Base-by-base conservation (phyloP, 2,113 vertebrate species). In the Manacus vitellinus region DNA sequence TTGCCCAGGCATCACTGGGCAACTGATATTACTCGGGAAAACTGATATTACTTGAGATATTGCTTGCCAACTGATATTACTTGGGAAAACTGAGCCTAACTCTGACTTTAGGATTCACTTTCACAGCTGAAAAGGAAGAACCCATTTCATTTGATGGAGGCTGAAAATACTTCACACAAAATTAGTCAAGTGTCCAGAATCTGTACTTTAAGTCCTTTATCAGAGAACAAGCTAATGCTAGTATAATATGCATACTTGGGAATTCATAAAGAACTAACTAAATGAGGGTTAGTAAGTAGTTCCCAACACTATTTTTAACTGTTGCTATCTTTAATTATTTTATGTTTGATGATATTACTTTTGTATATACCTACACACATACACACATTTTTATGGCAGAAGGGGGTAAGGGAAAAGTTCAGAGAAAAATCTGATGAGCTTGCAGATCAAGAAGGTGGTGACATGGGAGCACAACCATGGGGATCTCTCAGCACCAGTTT, bases 401-500 rank as follows among this genome's bases (percentile, higher is more conserved):
- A 75, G 6, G 0, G 7, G 11, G 2, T 62, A 56, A 61, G 17
- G 15, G 20, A 61, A 68, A 14, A 49, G 1, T 66, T 77, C 59
- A 41, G 13, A 82, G n/a, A 59, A 16, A 47, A 86, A 87, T 31
- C 11, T 35, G 24, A 12, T 62, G 24, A 77, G 9, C 15, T 66
- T 73, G 52, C 56, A 65, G 21, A 14, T 72, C 1, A 2, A 56
- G 31, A 28, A 3, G 10, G 23, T 3, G 3, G 5, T 59, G n/a
- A 23, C 2, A 1, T 6, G 6, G 44, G 23, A 91, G 16, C 14
- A 35, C 0, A 5, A 30, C 12, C 5, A 4, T 1, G 22, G 52
- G 20, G 22, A 47, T 55, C 9, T 19, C 30, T 67, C 39, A 52
- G 27, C 21, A 43, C 4, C 27, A 49, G 28, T 19, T 8, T 24